Percentiles rank a stretch among this genome's conserved stretches.
Conservation (phyloP, 2,888 invertebrate genomes). For the Drosophila nr. medialis region DNA sequence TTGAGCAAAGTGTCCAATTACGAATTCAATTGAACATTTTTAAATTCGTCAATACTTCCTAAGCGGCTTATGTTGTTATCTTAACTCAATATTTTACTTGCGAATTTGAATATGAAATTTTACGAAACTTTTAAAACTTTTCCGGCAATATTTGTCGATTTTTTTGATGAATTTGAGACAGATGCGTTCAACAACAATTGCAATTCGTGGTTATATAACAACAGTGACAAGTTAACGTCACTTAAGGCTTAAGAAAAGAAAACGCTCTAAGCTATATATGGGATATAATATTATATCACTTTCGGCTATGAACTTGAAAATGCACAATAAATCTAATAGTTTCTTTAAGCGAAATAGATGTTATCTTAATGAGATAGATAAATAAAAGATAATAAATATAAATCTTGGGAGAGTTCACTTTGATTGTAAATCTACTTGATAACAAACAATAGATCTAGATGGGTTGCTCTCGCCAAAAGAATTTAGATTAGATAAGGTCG, state of each 20-base stretch:
- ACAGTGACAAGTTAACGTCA: too few relatives aligned
- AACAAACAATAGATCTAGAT: not conserved
- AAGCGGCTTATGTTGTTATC: not conserved
- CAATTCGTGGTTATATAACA: too few relatives aligned
- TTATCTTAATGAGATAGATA: not conserved
- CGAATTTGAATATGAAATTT: not conserved
- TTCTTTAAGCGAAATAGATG: not conserved
- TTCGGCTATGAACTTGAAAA: not conserved
- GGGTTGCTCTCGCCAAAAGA: not conserved
- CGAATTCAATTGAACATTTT: conserved; percentile 17
- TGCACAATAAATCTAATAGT: not conserved
- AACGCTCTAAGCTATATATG: not conserved
- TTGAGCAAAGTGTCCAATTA: conserved; percentile 44
- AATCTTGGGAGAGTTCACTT: not conserved
- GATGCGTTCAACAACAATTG: too few relatives aligned
- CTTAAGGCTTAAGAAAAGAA: not conserved
- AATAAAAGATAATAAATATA: not conserved
- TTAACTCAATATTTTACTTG: not conserved
- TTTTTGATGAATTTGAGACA: not conserved
- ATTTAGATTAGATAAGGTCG: not conserved
- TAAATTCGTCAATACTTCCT: conserved; percentile 12
- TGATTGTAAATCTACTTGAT: not conserved
- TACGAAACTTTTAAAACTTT: too few relatives aligned
- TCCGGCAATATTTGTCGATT: not conserved
- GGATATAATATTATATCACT: not conserved